Conservation (phyloP, 1,140 invertebrate species). For the Micrasema minimum region DNA sequence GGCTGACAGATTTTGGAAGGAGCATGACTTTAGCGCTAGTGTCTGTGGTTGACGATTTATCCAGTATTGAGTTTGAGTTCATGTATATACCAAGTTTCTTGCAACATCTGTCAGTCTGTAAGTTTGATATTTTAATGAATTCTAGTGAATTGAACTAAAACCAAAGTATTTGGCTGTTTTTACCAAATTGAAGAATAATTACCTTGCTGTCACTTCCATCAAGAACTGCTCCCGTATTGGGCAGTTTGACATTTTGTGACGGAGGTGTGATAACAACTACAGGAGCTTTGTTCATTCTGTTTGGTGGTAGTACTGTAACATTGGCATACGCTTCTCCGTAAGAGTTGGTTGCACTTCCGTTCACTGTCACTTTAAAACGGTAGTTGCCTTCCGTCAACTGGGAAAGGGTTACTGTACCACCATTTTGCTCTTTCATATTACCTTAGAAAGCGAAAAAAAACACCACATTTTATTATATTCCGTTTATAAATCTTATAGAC, state of each 20-base stretch:
- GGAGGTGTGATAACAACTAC: conserved; percentile 86
- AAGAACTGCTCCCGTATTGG: conserved; percentile 88
- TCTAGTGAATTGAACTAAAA: no score
- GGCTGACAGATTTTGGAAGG: no score
- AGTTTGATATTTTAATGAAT: no score
- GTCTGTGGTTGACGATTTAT: no score
- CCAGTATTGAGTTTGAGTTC: no score
- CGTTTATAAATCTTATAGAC: no score
- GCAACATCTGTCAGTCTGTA: no score
- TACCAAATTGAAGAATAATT: no score
- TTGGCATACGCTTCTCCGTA: conserved; percentile 89
- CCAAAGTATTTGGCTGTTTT: no score
- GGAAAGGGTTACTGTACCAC: conserved; percentile 78
- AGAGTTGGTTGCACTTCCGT: conserved; percentile 77
- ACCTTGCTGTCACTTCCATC: conserved; percentile 78
- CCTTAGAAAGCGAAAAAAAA: conserved; percentile 59
- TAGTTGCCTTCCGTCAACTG: conserved; percentile 88
- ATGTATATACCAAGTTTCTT: no score
- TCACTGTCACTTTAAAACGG: conserved; percentile 84
- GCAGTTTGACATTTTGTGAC: conserved; percentile 86
- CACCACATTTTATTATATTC: no score
- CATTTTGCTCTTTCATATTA: conserved; percentile 88
- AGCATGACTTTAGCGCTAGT: no score
- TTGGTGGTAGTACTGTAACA: conserved; percentile 91
- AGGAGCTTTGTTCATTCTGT: conserved; percentile 86